Conservation (phyloP, 1,140 invertebrate genomes). For the Ips typographus region DNA sequence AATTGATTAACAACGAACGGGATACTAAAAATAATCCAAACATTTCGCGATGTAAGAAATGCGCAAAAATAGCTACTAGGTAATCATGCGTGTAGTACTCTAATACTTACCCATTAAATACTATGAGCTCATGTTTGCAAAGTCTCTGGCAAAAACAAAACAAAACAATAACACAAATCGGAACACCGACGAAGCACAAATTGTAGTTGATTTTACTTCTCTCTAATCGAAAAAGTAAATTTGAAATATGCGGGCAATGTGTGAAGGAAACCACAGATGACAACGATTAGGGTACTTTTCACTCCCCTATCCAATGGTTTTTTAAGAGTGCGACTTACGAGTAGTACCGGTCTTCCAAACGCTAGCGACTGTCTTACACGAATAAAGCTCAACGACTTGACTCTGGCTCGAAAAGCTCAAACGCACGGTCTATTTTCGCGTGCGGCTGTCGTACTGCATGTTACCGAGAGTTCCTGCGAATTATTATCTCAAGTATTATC, state of each 20-base stretch:
- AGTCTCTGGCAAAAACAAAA: not conserved
- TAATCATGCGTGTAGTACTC: not conserved
- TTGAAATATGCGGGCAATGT: constrained; percentile 23
- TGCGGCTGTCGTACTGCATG: constrained; percentile 22
- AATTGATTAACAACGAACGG: constrained; percentile 17
- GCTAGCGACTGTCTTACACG: constrained; percentile 12
- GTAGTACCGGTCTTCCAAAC: constrained; percentile 7
- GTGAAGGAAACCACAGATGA: constrained; percentile 18
- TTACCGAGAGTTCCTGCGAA: constrained; percentile 32
- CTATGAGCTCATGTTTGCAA: not conserved
- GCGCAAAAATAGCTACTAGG: constrained; percentile 19
- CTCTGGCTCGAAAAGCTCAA: constrained; percentile 28
- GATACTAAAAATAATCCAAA: constrained; percentile 27
- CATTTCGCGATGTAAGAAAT: constrained; percentile 26
- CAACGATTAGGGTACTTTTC: constrained; percentile 17
- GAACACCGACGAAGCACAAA: not conserved
- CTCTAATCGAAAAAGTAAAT: not conserved
- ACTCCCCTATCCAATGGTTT: constrained; percentile 3
- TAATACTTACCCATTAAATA: too few species aligned
- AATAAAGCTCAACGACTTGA: constrained; percentile 17
- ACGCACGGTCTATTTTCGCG: constrained; percentile 26
- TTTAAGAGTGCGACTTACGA: constrained; percentile 21
- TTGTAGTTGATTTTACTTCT: not conserved
- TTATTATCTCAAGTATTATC: constrained; percentile 31
- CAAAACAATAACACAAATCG: not conserved